A percentile compares a stretch with the other conserved stretches of the same genome.
Conservation (phyloP, 2,113 vertebrate genomes). For the Spermophilus dauricus region DNA sequence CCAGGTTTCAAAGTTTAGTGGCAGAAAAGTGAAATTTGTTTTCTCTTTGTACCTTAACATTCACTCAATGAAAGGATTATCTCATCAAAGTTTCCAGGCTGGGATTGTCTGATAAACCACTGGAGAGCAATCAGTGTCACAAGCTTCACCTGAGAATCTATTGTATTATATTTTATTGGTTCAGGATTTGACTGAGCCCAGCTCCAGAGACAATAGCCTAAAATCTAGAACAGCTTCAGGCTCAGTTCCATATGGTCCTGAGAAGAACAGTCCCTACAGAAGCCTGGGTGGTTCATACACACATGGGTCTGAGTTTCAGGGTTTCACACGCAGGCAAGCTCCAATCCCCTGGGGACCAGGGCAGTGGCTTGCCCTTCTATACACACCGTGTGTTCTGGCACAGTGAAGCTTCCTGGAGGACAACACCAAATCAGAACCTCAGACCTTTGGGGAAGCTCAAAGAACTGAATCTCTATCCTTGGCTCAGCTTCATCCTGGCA, state of each 20-base stretch:
- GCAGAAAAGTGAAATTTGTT: not conserved
- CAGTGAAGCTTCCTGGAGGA: not conserved
- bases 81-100: not conserved
- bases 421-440: not conserved
- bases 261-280: not conserved
- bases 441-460: not conserved
- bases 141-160: not conserved
- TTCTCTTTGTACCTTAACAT: not conserved
- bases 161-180: not conserved
- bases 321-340: too few relatives aligned
- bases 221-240: not conserved
- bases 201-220: not conserved
- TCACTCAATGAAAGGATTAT: not conserved
- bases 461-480: not conserved
- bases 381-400: not conserved
- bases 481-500: not conserved
- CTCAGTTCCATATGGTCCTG: not conserved
- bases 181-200: not conserved
- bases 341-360: not conserved
- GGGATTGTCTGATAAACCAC: not conserved
- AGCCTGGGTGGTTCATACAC: not conserved
- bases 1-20: not conserved
- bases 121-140: accelerated
- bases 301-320: not conserved
- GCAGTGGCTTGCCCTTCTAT: not conserved